Conservation (phyloP, 2,113 vertebrate genomes). For the Eupsittula cactorum region DNA sequence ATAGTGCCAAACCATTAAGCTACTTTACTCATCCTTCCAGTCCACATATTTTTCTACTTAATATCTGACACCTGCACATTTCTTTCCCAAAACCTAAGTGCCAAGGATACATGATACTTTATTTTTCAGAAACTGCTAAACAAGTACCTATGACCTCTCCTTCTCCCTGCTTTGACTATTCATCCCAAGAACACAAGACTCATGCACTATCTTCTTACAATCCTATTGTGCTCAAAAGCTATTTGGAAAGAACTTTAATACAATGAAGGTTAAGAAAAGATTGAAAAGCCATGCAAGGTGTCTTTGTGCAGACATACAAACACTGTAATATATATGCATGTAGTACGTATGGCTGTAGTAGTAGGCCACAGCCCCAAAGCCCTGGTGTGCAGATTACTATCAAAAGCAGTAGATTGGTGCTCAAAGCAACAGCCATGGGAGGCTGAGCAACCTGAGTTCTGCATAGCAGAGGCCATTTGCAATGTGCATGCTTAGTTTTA, state of each 20-base stretch:
- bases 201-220: neutral
- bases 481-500: neutral
- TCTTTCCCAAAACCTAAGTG: neutral
- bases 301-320: neutral
- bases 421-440: neutral
- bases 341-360: neutral
- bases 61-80: neutral
- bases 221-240: neutral
- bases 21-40: neutral
- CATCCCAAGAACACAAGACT: neutral
- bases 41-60: neutral
- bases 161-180: neutral
- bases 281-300: neutral
- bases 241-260: neutral
- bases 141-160: neutral
- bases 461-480: neutral
- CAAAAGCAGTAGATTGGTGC: neutral
- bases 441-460: neutral
- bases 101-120: neutral
- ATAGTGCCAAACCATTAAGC: neutral
- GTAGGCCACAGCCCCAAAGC: neutral
- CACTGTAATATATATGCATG: neutral
- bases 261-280: neutral
- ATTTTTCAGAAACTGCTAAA: neutral
- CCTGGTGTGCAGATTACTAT: neutral